Evolutionary conservation across 53 echinoderm and acorn worm species (phyloP).

Genomic region (Crossaster papposus): DNA sequence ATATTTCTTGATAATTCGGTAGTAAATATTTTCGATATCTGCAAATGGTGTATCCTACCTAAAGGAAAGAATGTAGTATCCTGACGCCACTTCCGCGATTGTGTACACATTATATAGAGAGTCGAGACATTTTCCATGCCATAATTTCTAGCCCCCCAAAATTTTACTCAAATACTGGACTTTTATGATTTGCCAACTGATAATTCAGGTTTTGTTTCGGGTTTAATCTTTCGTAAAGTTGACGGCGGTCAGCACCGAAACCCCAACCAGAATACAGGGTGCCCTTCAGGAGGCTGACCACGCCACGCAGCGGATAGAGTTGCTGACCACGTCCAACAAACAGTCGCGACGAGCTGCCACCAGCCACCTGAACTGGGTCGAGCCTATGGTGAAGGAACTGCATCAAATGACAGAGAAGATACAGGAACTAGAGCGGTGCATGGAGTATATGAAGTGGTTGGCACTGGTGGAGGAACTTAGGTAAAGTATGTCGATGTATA

Average conservation of each 20-base stretch:
- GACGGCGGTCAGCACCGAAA: conserved; percentile 80
- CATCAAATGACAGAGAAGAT: conserved; percentile 70
- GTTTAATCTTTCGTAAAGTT: conserved; percentile 44
- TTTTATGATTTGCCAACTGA: not conserved
- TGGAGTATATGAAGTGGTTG: conserved; percentile 98
- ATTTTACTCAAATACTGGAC: too few relatives aligned
- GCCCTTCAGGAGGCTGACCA: conserved; percentile 83
- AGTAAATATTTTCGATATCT: too few relatives aligned
- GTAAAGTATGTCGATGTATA: conserved; percentile 55
- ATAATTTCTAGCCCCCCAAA: too few relatives aligned
- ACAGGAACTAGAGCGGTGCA: conserved; percentile 83
- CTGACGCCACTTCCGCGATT: too few relatives aligned
- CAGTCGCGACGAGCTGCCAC: conserved; percentile 67
- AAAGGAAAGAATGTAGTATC: too few relatives aligned
- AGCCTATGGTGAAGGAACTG: conserved; percentile 77
- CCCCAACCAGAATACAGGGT: conserved; percentile 79
- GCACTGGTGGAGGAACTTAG: conserved; percentile 88
- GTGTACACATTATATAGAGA: too few relatives aligned
- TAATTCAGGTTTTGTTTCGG: conserved; percentile 16
- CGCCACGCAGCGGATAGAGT: conserved; percentile 65
- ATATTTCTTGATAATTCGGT: too few relatives aligned
- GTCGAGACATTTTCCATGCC: too few relatives aligned
- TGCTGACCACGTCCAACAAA: conserved; percentile 66
- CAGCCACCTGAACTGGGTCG: conserved; percentile 79
- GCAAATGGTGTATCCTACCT: too few relatives aligned